Base-by-base conservation (phyloP, 2,888 invertebrate species). In the Oligia fasciuncula region DNA sequence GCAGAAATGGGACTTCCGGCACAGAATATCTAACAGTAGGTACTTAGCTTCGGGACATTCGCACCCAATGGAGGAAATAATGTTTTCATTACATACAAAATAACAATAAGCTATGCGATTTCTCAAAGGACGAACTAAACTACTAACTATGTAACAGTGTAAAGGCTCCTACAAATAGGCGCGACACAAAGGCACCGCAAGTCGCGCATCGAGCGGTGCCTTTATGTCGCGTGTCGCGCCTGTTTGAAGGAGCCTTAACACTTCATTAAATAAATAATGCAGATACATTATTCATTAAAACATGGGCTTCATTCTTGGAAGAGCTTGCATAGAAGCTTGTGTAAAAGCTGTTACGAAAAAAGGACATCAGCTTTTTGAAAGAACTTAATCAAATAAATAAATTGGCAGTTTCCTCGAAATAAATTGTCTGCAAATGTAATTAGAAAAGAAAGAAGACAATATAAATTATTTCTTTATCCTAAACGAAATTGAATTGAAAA, bases 401-500 rank as follows among this genome's bases (percentile, higher is more conserved):
- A n/a, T n/a, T n/a, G 13, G 29, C 0, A 4, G n/a, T 35, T 35
- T 46, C 29, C 9, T 40, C 17, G 5, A 65, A 80, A 66, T 40
- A 57, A 40, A 79, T 19, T 14, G 5, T 43, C 63, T 57, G 17
- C 9, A 43, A 54, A 65, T 29, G 0, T 66, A 17, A 46, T 17
- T 23, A 49, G 35, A 85, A 49, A 19, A 78, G 19, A 78, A 70
- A 51, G 49, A 66, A 71, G 49, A 65, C 51, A 75, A 54, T 57
- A 79, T 63, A 62, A 66, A 46, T 68, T 13, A 62, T 86, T 76
- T 79, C 8, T 62, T 73, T 62, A 2, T 3, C 35, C 17, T 35
- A 57, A 72, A 69, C 46, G 63, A 70, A 77, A 86, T 73, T 73
- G 49, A 77, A 73, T 85, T 79, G 65, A 68, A 76, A 81, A 65